Evolutionary conservation across 2,888 invertebrate species (phyloP), one percentile per base, ranked within the genome.

Genomic region (Andrena bicolor): DNA sequence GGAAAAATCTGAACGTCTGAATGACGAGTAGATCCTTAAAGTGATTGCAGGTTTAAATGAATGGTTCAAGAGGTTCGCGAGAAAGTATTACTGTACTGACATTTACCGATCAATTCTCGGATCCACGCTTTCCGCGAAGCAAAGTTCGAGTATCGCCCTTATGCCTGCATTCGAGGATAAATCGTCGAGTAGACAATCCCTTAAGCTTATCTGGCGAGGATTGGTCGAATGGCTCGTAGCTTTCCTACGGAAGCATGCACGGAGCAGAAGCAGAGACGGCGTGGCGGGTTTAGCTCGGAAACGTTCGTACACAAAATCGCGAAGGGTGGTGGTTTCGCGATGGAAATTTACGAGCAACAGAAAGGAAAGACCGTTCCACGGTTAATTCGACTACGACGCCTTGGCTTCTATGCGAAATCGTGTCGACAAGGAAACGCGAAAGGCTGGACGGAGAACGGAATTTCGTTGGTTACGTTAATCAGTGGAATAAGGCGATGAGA

Each of bases 341-440:
- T 2, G 28, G 60, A 60, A 70, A 80, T 80, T 70, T 80, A 80
- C 79, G 75, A 65, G 30, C 28, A 23, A 51, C 30, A 4, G 69
- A 48, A 60, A 65, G 64, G 32, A 51, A 79, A 35, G 23, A 49
- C 56, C 16, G 68, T 49, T 53, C 30, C 16, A 2, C n/a, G 51
- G 16, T 32, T 63, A 68, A 56, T 63, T 41, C 61, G 66, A 23
- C 61, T 58, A 58, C 41, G 26, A 26, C 5, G 73, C 5, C 58
- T 16, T 64, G 56, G 23, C 53, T 75, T 23, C 32, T 51, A 2
- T 8, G 61, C 13, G 74, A 30, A 26, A 56, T 56, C 63, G 30
- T 28, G 41, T 65, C 56, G 28, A 71, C 49, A 30, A 48, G 63
- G 23, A 30, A 49, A 41, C 23, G 58, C 20, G 26, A 56, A 64